Percentiles rank a stretch among this genome's conserved stretches.
phyloP scores from a whole-genome alignment of 2,888 invertebrate genomes.

The Congeria kusceri region DNA sequence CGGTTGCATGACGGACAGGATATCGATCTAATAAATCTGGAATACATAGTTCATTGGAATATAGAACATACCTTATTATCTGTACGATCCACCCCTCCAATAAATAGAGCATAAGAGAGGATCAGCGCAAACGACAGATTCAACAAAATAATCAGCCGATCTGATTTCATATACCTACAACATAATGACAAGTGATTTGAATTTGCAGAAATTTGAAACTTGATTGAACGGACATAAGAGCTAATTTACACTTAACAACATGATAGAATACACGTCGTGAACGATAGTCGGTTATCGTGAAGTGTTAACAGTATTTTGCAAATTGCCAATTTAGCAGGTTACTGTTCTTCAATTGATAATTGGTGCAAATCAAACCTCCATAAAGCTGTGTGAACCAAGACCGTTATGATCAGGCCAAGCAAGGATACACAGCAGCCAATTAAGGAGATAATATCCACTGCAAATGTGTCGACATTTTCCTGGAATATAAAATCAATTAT shows the following conservation, averaged over 20 bases:
- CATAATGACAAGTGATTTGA: no score
- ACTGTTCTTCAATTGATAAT: no score
- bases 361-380: slow-evolving; percentile 33
- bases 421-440: slow-evolving; percentile 48
- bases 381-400: slow-evolving; percentile 12
- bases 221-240: no score
- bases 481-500: neutral
- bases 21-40: no score
- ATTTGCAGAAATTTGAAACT: no score
- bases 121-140: slow-evolving; percentile 31
- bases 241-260: no score
- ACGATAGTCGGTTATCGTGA: no score
- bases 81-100: slow-evolving; percentile 43
- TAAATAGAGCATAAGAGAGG: slow-evolving; percentile 28
- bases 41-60: no score
- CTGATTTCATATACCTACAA: slow-evolving; percentile 39
- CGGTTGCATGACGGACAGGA: no score
- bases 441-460: slow-evolving; percentile 40
- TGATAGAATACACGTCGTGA: no score
- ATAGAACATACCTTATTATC: slow-evolving; percentile 45
- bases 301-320: no score
- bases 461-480: slow-evolving; percentile 21
- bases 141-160: slow-evolving; percentile 31
- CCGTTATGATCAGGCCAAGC: slow-evolving; percentile 30
- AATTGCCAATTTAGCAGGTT: no score